Conservation (phyloP, 2,113 vertebrate species). For the Rhea americana region DNA sequence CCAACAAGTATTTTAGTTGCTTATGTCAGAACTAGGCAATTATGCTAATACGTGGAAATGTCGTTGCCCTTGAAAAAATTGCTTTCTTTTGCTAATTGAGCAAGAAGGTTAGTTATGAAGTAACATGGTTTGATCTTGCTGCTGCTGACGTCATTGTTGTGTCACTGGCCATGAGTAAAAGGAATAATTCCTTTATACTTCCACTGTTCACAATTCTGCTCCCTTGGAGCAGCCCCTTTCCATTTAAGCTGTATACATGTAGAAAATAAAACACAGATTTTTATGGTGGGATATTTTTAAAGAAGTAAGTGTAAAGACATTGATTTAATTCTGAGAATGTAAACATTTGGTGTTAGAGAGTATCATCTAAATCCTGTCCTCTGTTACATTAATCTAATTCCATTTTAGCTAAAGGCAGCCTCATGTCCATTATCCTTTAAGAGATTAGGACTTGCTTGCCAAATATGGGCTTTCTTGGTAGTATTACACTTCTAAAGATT, state of each 20-base stretch:
- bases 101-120: not conserved
- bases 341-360: not conserved
- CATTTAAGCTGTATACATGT: not conserved
- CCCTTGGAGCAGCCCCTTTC: not conserved
- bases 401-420: conserved; percentile 17
- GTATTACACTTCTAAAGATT: not conserved
- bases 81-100: not conserved
- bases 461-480: not conserved
- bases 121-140: not conserved
- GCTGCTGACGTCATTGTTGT: not conserved
- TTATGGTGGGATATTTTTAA: not conserved
- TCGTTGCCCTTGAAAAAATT: not conserved
- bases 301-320: not conserved
- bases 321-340: conserved; percentile 7
- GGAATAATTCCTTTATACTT: not conserved
- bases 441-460: not conserved
- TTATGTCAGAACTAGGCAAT: not conserved
- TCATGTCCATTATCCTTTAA: conserved; percentile 15
- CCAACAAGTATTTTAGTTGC: not conserved
- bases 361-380: not conserved
- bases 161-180: not conserved
- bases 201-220: not conserved
- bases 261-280: not conserved
- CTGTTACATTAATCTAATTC: conserved; percentile 18
- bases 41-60: not conserved